phyloP scores from a whole-genome alignment of 1,140 invertebrate species.

The Danaus plexippus region DNA sequence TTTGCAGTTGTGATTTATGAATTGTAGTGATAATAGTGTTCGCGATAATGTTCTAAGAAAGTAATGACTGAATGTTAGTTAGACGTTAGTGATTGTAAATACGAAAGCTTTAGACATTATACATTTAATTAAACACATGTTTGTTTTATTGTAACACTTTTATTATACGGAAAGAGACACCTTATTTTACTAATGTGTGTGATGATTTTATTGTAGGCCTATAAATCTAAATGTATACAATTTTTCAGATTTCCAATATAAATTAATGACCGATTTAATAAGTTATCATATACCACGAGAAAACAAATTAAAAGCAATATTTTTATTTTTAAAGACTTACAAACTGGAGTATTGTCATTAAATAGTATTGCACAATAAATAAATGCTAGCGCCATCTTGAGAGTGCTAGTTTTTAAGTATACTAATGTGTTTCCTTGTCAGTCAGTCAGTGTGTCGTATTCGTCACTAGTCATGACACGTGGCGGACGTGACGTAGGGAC shows the following conservation, averaged over 20 bases:
- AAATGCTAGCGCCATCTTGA: too few species aligned
- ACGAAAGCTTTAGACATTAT: slow-evolving; percentile 68
- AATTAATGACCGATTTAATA: too few species aligned
- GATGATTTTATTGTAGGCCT: too few species aligned
- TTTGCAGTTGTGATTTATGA: slow-evolving; percentile 63
- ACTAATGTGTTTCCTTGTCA: too few species aligned
- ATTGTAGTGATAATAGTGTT: slow-evolving; percentile 69
- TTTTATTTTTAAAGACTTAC: too few species aligned
- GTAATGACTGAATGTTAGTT: slow-evolving; percentile 67
- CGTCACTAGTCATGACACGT: slow-evolving; percentile 51
- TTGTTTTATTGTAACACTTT: slow-evolving; percentile 48
- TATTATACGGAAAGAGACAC: slow-evolving; percentile 15
- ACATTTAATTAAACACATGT: slow-evolving; percentile 59
- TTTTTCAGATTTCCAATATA: too few species aligned
- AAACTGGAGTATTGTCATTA: too few species aligned
- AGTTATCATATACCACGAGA: too few species aligned
- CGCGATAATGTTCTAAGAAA: slow-evolving; percentile 64
- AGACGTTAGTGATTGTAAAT: slow-evolving; percentile 69
- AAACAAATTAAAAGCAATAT: too few species aligned
- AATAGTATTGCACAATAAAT: too few species aligned
- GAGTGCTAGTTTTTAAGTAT: too few species aligned
- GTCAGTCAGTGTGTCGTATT: slow-evolving; percentile 53
- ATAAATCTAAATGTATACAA: too few species aligned
- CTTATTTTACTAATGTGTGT: background rate
- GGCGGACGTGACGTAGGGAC: slow-evolving; percentile 18